Evolutionary conservation across 2,888 invertebrate species (phyloP).

Genomic region (Apamea monoglypha): DNA sequence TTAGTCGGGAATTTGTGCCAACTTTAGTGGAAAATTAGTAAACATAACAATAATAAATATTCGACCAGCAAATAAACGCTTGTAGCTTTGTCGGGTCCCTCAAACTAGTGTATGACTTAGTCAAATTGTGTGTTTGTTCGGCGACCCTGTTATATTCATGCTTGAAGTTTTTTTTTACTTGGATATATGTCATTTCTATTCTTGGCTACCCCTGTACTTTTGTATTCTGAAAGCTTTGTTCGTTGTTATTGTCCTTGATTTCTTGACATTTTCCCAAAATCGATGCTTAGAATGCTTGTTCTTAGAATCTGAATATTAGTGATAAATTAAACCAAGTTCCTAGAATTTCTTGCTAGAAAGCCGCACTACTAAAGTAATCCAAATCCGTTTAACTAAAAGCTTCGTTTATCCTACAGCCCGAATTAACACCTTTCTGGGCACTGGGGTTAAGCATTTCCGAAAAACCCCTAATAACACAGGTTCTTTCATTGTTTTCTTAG

Average conservation of each 20-base stretch:
- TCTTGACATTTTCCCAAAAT: neutral
- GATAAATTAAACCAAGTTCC: neutral
- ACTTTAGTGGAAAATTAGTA: constrained; percentile 41
- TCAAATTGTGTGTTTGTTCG: constrained; percentile 37
- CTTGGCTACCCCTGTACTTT: neutral
- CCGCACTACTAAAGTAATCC: neutral
- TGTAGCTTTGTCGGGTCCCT: constrained; percentile 33
- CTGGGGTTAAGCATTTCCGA: constrained; percentile 16
- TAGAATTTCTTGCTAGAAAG: neutral
- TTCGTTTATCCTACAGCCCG: constrained; percentile 26
- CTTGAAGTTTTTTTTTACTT: constrained; percentile 1
- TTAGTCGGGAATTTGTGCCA: constrained; percentile 30
- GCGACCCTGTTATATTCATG: neutral
- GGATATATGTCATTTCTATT: neutral
- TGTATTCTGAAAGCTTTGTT: neutral
- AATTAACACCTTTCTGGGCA: constrained; percentile 17
- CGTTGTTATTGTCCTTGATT: neutral
- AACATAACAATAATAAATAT: constrained; percentile 34
- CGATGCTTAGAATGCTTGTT: neutral
- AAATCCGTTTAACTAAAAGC: constrained; percentile 12
- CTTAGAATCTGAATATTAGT: neutral
- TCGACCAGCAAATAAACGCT: constrained; percentile 32
- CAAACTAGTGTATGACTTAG: constrained; percentile 31
- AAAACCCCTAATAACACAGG: constrained; percentile 46
- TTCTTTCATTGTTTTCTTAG: constrained; percentile 44